Percentiles rank a stretch among this genome's conserved stretches.
Conservation (phyloP, 2,888 invertebrate genomes). For the Entomobrya proxima region DNA sequence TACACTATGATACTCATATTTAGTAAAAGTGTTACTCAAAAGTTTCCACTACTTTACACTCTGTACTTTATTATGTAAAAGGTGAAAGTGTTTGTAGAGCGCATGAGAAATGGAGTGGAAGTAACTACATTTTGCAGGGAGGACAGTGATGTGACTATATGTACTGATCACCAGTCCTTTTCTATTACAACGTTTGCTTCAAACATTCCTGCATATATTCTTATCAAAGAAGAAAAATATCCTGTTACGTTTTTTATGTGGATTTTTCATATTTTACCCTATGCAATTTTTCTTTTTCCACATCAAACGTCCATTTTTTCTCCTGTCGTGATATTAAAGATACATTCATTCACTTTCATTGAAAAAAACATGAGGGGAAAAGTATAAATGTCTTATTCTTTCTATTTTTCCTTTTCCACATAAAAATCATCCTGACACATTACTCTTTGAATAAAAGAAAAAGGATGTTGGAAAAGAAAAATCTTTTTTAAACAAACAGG, state of each 20-base stretch:
- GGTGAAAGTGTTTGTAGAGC: neutral
- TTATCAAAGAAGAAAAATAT: too few species aligned
- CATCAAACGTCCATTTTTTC: too few species aligned
- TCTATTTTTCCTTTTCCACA: neutral
- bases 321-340: conserved; percentile 26
- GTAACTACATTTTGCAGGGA: conserved; percentile 39
- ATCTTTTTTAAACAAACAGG: neutral
- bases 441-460: conserved; percentile 27
- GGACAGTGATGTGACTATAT: neutral
- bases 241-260: too few species aligned
- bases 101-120: conserved; percentile 54
- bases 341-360: neutral
- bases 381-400: conserved; percentile 4
- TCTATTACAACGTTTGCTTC: neutral
- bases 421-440: conserved; percentile 15
- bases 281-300: neutral
- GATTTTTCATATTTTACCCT: neutral
- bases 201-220: too few species aligned
- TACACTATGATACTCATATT: too few species aligned
- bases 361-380: neutral
- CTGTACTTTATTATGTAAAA: neutral
- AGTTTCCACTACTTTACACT: neutral
- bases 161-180: conserved; percentile 17
- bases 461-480: neutral
- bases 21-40: too few species aligned